phyloP scores from a whole-genome alignment of 2,797 vertebrate species.

The Periparus ater region DNA sequence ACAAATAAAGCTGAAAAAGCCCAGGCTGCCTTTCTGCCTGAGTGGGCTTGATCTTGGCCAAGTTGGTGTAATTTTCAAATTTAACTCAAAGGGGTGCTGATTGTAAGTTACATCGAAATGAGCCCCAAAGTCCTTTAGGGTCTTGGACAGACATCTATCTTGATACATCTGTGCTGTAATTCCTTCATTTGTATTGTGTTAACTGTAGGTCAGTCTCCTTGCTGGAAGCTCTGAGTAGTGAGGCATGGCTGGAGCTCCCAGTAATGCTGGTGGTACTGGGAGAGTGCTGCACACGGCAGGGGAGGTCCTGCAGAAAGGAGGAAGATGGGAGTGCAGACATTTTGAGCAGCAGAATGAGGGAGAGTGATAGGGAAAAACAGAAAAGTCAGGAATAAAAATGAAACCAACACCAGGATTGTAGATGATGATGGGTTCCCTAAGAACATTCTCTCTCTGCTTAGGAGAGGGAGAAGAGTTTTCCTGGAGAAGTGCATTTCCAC shows the following conservation, averaged over 20 bases:
- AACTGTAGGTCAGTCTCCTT: background rate
- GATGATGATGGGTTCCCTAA: background rate
- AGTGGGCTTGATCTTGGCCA: background rate
- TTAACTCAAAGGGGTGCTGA: background rate
- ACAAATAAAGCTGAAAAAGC: background rate
- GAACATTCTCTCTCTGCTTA: background rate
- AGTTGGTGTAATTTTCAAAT: background rate
- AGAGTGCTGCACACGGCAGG: background rate
- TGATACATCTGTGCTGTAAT: background rate
- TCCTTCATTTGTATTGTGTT: background rate
- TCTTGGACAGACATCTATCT: background rate
- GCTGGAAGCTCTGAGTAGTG: background rate
- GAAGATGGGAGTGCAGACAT: background rate
- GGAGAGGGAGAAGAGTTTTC: background rate
- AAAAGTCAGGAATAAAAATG: background rate
- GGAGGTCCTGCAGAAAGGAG: background rate
- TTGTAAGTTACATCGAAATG: background rate
- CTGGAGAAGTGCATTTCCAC: background rate
- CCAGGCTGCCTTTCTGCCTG: background rate
- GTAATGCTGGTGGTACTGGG: background rate
- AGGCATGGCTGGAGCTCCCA: background rate
- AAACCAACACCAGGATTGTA: background rate
- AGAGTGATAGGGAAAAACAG: background rate
- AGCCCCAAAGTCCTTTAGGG: background rate
- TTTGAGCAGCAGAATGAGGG: background rate